Base-by-base conservation (phyloP, 2,888 invertebrate species). In the Microplitis manilae region DNA sequence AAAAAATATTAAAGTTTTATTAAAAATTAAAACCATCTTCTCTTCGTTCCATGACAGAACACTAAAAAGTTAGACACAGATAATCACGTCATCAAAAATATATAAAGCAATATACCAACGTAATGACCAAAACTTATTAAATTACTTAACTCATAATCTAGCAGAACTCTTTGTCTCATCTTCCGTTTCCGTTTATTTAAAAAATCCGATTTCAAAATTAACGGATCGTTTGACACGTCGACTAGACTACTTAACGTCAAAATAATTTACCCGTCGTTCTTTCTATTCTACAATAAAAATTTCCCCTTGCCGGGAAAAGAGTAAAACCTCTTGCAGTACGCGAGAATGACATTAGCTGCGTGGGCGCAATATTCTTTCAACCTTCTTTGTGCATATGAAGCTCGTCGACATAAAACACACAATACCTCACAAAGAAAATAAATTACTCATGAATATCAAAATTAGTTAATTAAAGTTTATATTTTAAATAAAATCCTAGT, bases 311-410 rank as follows among this genome's bases (percentile, higher is more conserved):
- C 8, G 13, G 8, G n/a, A n/a, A n/a, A n/a, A n/a, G n/a, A n/a
- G 50, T 13, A 50, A 50, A 50, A 13, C 30, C 17, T 65, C 38
- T 30, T 30, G 30, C 30, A 30, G 30, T 30, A 30, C 61, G 68
- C 40, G 20, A 68, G 38, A 40, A 64, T 30, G 50, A 41, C 62
- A 75, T 62, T 38, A 67, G 61, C 17, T 64, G 64, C 41, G n/a
- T 74, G 68, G 68, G 62, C 68, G 30, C 39, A 68, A 73, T 73
- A 73, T 68, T 76, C 67, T 67, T 72, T 72, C 20, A 13, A 5
- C 9, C 9, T 50, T 50, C 50, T 50, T 50, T 50, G 13, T 50
- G 9, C 50, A 38, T 59, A 69, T 30, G 40, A 81, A 80, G 30
- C 30, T 20, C 30, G 30, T 13, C 50, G 50, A 50, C 50, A 50